Evolutionary conservation across 2,888 invertebrate genomes (phyloP).

Genomic region (Odontocolon sp.): DNA sequence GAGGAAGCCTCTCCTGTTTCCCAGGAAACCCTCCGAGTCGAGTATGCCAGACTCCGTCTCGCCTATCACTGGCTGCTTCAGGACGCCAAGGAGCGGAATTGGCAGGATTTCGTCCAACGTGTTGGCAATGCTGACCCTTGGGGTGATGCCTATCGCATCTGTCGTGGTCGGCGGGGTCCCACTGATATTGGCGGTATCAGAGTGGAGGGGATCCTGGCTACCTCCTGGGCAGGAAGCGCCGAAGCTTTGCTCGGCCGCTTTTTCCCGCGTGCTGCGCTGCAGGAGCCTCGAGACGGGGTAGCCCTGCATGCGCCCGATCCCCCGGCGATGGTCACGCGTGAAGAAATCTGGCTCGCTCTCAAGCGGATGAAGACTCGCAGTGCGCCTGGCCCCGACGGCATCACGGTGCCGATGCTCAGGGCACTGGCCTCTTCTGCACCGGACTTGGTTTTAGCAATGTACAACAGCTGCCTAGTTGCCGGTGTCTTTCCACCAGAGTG

Average conservation of each 20-base stretch:
- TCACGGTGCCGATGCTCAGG: neutral
- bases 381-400: neutral
- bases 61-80: neutral
- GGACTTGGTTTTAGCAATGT: neutral
- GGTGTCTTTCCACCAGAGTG: too few relatives aligned
- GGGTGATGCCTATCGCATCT: too few relatives aligned
- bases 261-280: neutral
- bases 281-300: neutral
- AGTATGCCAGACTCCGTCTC: neutral
- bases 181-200: slow-evolving; percentile 11
- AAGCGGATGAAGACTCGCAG: neutral
- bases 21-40: neutral
- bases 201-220: neutral
- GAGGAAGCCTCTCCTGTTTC: too few relatives aligned
- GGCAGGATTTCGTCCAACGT: too few relatives aligned
- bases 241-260: neutral
- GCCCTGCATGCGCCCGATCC: neutral
- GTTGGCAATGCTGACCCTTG: too few relatives aligned
- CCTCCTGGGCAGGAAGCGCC: neutral
- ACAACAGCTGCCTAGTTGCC: too few relatives aligned
- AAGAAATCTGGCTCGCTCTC: neutral
- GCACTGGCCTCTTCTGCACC: neutral
- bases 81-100: neutral
- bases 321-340: neutral
- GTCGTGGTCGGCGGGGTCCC: too few relatives aligned